These are phyloP conservation scores for Stenchaetothrips biformis DNA, from an alignment of 2,888 invertebrate genomes.

Conservation along the genomic window DNA sequence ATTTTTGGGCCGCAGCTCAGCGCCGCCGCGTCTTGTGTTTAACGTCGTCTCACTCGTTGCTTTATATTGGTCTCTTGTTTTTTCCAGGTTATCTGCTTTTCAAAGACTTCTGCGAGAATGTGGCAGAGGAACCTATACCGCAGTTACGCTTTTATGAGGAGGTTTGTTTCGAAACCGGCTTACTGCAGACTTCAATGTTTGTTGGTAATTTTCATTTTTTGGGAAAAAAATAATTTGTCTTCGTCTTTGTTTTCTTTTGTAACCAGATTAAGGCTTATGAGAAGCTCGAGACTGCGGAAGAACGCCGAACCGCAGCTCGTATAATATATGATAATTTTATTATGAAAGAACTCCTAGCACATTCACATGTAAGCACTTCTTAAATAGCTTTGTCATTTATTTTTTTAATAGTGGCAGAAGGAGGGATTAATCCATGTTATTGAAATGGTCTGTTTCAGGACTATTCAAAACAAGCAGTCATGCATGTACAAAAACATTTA, in stretches of 20 bases:
- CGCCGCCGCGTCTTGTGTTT: not conserved
- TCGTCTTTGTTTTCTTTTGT: not conserved
- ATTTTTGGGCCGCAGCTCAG: not conserved
- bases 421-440: not conserved
- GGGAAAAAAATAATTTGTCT: too few species aligned
- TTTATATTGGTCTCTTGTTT: conserved; percentile 42
- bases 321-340: conserved; percentile 99
- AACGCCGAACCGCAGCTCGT: conserved; percentile 87
- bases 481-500: conserved; percentile 96
- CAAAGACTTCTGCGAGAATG: conserved; percentile 98
- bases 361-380: conserved; percentile 81
- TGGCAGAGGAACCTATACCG: conserved; percentile 92
- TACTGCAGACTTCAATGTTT: conserved; percentile 17
- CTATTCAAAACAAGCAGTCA: conserved; percentile 95
- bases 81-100: conserved; percentile 94
- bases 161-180: conserved; percentile 57
- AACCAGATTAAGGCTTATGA: conserved; percentile 96
- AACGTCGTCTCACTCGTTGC: conserved; percentile 26
- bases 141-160: conserved; percentile 99
- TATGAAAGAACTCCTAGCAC: conserved; percentile 98
- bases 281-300: conserved; percentile 95
- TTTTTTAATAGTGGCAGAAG: not conserved
- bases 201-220: not conserved
- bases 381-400: conserved; percentile 40
- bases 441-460: conserved; percentile 62